Conservation (phyloP, 2,797 vertebrate species). For the Halcyon chelicuti region DNA sequence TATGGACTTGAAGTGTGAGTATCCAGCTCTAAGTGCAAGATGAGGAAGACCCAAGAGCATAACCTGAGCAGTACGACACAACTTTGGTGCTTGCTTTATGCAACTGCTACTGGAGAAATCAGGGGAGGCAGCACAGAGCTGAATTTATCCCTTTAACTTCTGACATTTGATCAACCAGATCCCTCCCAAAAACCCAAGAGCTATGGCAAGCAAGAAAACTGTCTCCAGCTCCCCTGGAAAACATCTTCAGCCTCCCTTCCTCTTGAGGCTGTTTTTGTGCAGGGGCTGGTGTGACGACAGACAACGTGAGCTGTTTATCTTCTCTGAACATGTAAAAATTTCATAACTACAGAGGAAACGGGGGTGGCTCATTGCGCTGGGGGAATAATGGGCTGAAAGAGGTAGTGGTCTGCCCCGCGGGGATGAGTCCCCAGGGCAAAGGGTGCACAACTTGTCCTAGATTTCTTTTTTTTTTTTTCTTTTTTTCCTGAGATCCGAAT, state of each 20-base stretch:
- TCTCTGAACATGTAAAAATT: neutral
- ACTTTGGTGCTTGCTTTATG: neutral
- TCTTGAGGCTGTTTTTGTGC: neutral
- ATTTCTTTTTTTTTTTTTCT: neutral
- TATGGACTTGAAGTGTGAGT: too few species aligned
- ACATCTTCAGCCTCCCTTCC: neutral
- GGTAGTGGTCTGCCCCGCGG: neutral
- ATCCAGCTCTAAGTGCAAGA: neutral
- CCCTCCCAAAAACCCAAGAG: neutral
- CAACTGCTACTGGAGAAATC: neutral
- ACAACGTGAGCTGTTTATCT: rapidly evolving
- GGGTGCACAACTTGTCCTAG: constrained; percentile 38
- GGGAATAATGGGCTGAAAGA: constrained; percentile 44
- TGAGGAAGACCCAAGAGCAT: neutral
- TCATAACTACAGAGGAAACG: neutral
- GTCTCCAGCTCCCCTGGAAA: neutral
- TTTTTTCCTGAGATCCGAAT: neutral
- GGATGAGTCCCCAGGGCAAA: constrained; percentile 14
- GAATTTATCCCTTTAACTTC: neutral
- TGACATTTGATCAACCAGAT: neutral
- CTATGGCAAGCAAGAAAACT: neutral
- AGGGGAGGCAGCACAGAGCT: neutral
- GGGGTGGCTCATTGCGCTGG: rapidly evolving
- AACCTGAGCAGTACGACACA: neutral
- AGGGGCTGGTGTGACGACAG: neutral